Percentiles rank a stretch among this genome's conserved stretches.
Evolutionary conservation across 2,888 invertebrate genomes (phyloP).

Genomic region (Sicus ferrugineus): DNA sequence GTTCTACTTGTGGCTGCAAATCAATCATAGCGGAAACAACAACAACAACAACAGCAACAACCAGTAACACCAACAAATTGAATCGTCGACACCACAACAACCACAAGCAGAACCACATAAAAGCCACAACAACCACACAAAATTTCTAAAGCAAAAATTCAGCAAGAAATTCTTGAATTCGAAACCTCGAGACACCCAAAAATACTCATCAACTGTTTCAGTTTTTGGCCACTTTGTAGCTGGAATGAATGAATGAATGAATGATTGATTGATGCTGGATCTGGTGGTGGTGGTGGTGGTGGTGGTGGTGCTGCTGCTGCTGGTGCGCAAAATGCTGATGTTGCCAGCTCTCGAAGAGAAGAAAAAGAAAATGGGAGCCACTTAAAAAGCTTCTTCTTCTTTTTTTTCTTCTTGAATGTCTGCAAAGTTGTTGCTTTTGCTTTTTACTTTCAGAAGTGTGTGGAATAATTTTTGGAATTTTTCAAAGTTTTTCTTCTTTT

Average conservation of each 20-base stretch:
- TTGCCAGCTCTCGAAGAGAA: background rate
- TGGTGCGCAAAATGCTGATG: background rate
- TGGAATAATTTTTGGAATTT: conserved; percentile 6
- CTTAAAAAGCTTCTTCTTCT: conserved; percentile 7
- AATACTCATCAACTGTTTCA: background rate
- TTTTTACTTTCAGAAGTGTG: background rate
- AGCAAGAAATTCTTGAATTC: background rate
- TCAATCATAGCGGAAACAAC: conserved; percentile 15
- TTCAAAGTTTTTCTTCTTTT: conserved; percentile 39
- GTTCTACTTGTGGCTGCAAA: conserved; percentile 24
- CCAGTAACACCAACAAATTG: background rate
- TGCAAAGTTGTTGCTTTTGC: background rate
- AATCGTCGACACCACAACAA: conserved; percentile 1
- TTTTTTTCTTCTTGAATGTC: no score
- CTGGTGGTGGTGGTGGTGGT: no score
- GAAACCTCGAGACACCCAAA: background rate
- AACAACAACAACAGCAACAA: background rate
- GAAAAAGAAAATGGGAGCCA: background rate
- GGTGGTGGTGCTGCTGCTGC: no score
- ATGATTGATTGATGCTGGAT: no score
- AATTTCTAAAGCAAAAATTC: background rate
- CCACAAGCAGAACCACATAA: background rate
- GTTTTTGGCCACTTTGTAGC: background rate
- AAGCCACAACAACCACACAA: background rate
- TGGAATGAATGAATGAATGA: conserved; percentile 6